Base-by-base conservation (phyloP, 2,113 vertebrate genomes). In the Ovis canadensis region DNA sequence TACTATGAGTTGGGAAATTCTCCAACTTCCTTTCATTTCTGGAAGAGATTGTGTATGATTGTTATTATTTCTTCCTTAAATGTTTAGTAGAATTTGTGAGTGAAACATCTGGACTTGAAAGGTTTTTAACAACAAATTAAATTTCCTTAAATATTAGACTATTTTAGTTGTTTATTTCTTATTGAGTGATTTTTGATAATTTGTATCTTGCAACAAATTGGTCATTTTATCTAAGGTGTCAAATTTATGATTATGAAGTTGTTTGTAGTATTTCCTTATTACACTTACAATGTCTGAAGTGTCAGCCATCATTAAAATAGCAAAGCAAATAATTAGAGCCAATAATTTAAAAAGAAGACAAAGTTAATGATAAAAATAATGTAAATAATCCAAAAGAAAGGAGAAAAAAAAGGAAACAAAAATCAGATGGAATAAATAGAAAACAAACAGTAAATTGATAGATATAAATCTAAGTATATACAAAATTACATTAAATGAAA, bases 31-130 rank as follows among this genome's bases (percentile, higher is more conserved):
- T 85, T n/a, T 45, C 23, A 64, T 91, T 94, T 94, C 43, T 88
- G 43, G 15, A 81, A 87, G 12, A 82, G 5, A 59, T 43, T 93
- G 25, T 59, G 21, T 71, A 36, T 40, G 52, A 82, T 11, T 67
- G 25, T 84, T 50, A 87, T 90, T 93, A 91, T 67, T 91, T 95
- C 40, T 91, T 96, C 71, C 27, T 80, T 94, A 91, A 94, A 85
- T 55, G 48, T 86, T 82, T 86, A 59, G 36, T 86, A 67, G 45
- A 92, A 89, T 92, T 85, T 88, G 3, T 94, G n/a, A 84, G 31
- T 81, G 57, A 89, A 96, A 94, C 78, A 81, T 60, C 45, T 94
- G 45, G 13, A 21, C 40, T 13, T 81, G 2, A 67, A 94, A 85
- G 12, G 5, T 50, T 96, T 94, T 85, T 33, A 95, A 74, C 62